Evolutionary conservation across 1,140 invertebrate species (phyloP).

Genomic region (Prorops nasuta): DNA sequence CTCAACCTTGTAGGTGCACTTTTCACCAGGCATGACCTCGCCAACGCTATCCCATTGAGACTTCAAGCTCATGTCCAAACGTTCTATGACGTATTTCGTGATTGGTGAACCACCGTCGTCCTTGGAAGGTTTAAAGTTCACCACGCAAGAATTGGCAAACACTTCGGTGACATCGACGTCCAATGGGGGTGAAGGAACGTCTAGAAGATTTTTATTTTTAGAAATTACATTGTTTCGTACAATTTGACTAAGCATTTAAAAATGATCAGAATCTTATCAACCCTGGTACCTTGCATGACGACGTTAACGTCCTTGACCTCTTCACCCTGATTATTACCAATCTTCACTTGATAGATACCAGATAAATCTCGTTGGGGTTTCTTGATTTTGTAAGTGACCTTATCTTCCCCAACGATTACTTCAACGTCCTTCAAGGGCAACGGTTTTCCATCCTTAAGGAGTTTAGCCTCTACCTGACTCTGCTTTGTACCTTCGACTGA

Average conservation of each 20-base stretch:
- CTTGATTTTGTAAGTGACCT: slow-evolving; percentile 85
- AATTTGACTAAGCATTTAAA: background rate
- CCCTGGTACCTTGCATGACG: slow-evolving; percentile 72
- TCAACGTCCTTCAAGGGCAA: slow-evolving; percentile 86
- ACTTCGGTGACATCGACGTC: slow-evolving; percentile 91
- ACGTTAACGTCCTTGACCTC: slow-evolving; percentile 80
- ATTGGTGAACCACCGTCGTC: slow-evolving; percentile 93
- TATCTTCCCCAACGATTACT: slow-evolving; percentile 84
- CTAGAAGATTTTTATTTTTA: slow-evolving; percentile 49
- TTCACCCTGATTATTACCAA: slow-evolving; percentile 85
- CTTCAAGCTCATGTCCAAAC: slow-evolving; percentile 87
- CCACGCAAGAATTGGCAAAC: slow-evolving; percentile 86
- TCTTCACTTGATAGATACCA: slow-evolving; percentile 83
- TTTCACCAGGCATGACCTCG: slow-evolving; percentile 67
- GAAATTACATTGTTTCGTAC: background rate
- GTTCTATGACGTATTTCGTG: slow-evolving; percentile 90
- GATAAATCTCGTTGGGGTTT: slow-evolving; percentile 79
- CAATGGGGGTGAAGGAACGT: slow-evolving; percentile 81
- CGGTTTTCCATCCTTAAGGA: slow-evolving; percentile 85
- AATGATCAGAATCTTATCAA: background rate
- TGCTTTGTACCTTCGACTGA: slow-evolving; percentile 83
- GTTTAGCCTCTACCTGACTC: slow-evolving; percentile 82
- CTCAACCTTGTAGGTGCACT: slow-evolving; percentile 78
- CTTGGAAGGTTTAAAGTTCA: slow-evolving; percentile 87
- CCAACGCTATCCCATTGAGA: slow-evolving; percentile 84